These are phyloP conservation scores for Epistrophella euchroma DNA, from an alignment of 2,888 invertebrate species.

Conservation along the genomic window DNA sequence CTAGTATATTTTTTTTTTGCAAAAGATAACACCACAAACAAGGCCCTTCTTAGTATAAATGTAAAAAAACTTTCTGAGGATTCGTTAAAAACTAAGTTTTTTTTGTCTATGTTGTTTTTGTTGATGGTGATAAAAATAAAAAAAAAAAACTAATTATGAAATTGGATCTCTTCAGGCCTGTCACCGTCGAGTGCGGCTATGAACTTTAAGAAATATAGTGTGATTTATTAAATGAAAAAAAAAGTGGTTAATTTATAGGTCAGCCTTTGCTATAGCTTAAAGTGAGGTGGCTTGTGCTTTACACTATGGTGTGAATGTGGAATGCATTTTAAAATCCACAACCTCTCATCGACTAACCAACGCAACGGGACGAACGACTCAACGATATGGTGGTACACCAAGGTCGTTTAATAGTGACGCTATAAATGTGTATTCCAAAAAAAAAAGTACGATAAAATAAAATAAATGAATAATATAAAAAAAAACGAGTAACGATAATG, in stretches of 20 bases:
- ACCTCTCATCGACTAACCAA: not conserved
- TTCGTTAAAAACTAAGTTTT: too few relatives aligned
- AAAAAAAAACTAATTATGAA: not conserved
- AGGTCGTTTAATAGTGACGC: constrained; percentile 42
- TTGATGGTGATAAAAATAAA: too few relatives aligned
- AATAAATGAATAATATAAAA: not conserved
- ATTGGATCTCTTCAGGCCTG: not conserved
- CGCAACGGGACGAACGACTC: not conserved
- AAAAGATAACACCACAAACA: too few relatives aligned
- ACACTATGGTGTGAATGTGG: not conserved
- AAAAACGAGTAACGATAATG: not conserved
- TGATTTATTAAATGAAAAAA: not conserved
- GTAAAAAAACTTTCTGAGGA: too few relatives aligned
- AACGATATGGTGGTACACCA: not conserved
- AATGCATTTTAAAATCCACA: constrained; percentile 27
- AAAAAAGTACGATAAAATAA: too few relatives aligned
- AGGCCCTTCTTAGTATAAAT: too few relatives aligned
- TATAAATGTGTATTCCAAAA: not conserved
- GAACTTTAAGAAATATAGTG: not conserved
- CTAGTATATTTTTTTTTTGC: too few relatives aligned
- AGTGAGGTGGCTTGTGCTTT: constrained; percentile 3
- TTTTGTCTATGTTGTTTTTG: too few relatives aligned
- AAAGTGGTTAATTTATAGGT: constrained; percentile 39
- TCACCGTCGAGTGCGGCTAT: not conserved
- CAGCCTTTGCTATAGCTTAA: constrained; percentile 19